phyloP scores from a whole-genome alignment of 2,888 invertebrate species.

The Drosophila diplacantha region DNA sequence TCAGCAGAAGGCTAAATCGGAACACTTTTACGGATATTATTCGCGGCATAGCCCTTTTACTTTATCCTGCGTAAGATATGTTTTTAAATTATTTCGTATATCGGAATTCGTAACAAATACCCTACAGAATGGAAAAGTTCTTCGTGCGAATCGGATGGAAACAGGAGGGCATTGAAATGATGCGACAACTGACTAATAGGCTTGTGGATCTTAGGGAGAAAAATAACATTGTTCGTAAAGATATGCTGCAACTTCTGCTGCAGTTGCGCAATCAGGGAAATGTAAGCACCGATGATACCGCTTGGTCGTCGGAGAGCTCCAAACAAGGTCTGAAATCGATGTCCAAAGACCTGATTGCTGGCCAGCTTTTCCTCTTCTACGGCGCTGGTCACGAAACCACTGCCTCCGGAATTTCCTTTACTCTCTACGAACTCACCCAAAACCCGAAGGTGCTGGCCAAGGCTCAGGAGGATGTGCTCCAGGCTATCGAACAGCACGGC shows the following conservation, averaged over 20 bases:
- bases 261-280: slow-evolving; percentile 76
- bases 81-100: background rate
- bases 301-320: slow-evolving; percentile 62
- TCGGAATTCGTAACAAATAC: background rate
- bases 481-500: slow-evolving; percentile 69
- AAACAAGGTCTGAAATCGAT: slow-evolving; percentile 54
- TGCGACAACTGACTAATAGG: slow-evolving; percentile 76
- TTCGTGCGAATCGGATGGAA: slow-evolving; percentile 62
- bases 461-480: slow-evolving; percentile 75
- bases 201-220: slow-evolving; percentile 77
- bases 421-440: slow-evolving; percentile 77
- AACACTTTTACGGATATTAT: slow-evolving; percentile 52
- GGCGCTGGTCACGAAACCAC: slow-evolving; percentile 79
- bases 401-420: slow-evolving; percentile 76
- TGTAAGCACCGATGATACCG: slow-evolving; percentile 59
- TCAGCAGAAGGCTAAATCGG: slow-evolving; percentile 52
- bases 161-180: slow-evolving; percentile 68
- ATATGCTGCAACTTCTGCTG: slow-evolving; percentile 78
- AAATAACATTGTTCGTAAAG: slow-evolving; percentile 74
- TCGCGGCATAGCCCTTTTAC: slow-evolving; percentile 55
- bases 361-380: slow-evolving; percentile 78
- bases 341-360: slow-evolving; percentile 74
- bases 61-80: slow-evolving; percentile 57
- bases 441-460: slow-evolving; percentile 76
- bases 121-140: slow-evolving; percentile 65